Base-by-base conservation (phyloP, 2,888 invertebrate species). In the Polyommatus iphigenia region DNA sequence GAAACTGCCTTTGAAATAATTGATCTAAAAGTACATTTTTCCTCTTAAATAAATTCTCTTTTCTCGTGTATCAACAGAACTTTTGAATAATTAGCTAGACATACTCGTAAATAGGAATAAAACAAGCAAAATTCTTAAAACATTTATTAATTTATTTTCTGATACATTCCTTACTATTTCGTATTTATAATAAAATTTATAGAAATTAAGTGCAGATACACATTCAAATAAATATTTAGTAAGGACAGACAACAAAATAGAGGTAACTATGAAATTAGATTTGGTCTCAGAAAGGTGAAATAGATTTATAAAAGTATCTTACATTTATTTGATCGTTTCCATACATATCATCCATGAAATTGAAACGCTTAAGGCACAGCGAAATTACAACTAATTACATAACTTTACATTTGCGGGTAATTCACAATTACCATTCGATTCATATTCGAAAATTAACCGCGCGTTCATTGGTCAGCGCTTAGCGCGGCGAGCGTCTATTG, bases 291-390 rank as follows among this genome's bases (percentile, higher is more conserved):
- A 82, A 84, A 83, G 85, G 81, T 87, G 86, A 89, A 90, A 88
- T 86, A 89, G 85, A 86, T 85, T 90, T 90, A 88, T 86, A 90
- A 91, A 91, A 89, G 88, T 89, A 90, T 87, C 86, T 85, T 85
- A 84, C 82, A 83, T 84, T 86, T 88, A 87, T 85, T 87, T 90
- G 89, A 89, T 91, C 89, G 85, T 87, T 85, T 85, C 85, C 85
- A 85, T 78, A 86, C 84, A 83, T 80, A 80, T 81, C 81, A 81
- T 90, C 90, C 85, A 88, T 89, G 89, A 93, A 93, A 93, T 93
- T 94, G 93, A 93, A 92, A 94, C 93, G 91, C 92, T 87, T 93
- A 94, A 94, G 93, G 93, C 93, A 94, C 93, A 90, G 91, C 90
- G 88, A 91, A 90, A 90, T 93, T 93, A 92, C 90, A 89, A 83